Conservation (phyloP, 2,113 vertebrate genomes). For the Neopipo cinnamomea region DNA sequence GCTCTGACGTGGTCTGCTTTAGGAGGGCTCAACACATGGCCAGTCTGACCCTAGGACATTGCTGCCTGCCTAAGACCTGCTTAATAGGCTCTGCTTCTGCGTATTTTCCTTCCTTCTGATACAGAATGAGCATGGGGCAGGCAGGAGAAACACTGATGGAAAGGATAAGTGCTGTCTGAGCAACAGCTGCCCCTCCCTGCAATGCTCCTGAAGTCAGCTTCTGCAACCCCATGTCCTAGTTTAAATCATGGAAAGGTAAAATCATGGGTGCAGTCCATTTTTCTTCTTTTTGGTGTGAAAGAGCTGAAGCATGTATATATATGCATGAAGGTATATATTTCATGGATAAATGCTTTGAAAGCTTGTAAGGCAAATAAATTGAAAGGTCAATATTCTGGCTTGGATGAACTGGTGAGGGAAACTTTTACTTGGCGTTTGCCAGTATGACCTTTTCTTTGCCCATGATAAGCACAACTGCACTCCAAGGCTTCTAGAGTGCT, state of each 20-base stretch:
- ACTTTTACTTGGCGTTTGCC: not conserved
- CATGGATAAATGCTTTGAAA: not conserved
- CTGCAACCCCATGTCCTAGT: not conserved
- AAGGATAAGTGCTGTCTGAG: not conserved
- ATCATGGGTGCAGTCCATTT: not conserved
- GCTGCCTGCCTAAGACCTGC: not conserved
- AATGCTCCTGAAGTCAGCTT: not conserved
- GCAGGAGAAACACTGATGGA: not conserved
- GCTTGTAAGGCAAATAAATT: not conserved
- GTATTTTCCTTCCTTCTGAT: not conserved
- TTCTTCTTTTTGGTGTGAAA: not conserved
- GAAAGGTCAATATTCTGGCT: not conserved
- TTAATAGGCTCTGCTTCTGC: not conserved
- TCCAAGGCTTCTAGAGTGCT: not conserved
- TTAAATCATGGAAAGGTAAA: not conserved
- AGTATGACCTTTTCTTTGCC: not conserved
- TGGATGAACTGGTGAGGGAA: not conserved
- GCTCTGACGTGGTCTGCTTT: not conserved
- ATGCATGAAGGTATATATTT: not conserved
- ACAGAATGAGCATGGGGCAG: too few relatives aligned
- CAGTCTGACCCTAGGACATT: not conserved
- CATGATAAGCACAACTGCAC: not conserved
- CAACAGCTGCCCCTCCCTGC: not conserved
- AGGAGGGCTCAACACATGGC: not conserved
- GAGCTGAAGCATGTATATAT: not conserved